Base-by-base conservation (phyloP, 37 sponge, comb jelly and placozoan species). In the Cliona cf. orientalis region DNA sequence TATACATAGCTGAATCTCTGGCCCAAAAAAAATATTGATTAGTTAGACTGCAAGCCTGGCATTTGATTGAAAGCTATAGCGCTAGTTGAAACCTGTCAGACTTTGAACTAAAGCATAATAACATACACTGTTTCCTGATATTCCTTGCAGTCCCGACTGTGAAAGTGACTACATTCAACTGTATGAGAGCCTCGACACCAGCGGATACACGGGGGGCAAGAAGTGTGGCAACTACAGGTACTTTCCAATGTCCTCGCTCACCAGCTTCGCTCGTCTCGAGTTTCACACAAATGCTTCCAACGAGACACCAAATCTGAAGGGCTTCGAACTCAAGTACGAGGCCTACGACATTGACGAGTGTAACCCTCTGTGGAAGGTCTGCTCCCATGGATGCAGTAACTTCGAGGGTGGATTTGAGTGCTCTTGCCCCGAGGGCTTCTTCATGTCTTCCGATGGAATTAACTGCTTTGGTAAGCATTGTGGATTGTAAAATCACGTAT, bases 401-500 rank as follows among this genome's bases (percentile, higher is more conserved):
- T 19, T 42, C 38, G 42, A 43, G 42, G 86, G 86, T 0, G 75
- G 78, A 1, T 91, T 46, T 39, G n/a, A 26, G 21, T 91, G 91
- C 42, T 7, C 33, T 26, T 91, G 91, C 42, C 58, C 55, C 26
- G 38, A 53, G 39, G 87, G 91, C 29, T 86, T 55, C 35, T 86
- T 53, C 72, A 65, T 91, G 29, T 82, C 87, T 29, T 43, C 64
- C 31, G 81, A 86, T 71, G 49, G 60, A n/a, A n/a, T 35, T 23
- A 69, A 7, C 25, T 91, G 91, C 43, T 81, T 85, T 71, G 91
- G 91, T 91, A 71, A 61, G 82, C n/a, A n/a, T n/a, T n/a, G n/a
- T n/a, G n/a, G n/a, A n/a, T n/a, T n/a, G n/a, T n/a, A n/a, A n/a
- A n/a, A n/a, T n/a, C n/a, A n/a, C n/a, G n/a, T n/a, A n/a, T n/a